A percentile compares a stretch with the other conserved stretches of the same genome.
Conservation (phyloP, 1,140 invertebrate genomes). For the Aphidius ervi region DNA sequence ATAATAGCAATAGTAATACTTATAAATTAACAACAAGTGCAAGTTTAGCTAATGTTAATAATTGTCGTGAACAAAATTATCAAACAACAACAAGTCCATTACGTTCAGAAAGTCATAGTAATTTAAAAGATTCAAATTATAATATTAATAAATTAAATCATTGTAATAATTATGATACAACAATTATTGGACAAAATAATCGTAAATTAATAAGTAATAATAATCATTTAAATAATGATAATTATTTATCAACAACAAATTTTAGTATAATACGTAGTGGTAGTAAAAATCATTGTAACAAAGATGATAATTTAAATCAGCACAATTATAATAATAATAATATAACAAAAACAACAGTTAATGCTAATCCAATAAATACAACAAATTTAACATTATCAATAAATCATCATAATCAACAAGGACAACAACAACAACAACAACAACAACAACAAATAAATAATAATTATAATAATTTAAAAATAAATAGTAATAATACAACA, state of each 20-base stretch:
- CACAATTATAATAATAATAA: constrained; percentile 49
- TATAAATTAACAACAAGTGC: constrained; percentile 52
- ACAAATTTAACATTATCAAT: constrained; percentile 42
- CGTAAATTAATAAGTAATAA: constrained; percentile 23
- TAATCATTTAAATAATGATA: constrained; percentile 44
- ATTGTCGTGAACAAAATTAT: constrained; percentile 29
- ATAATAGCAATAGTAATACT: constrained; percentile 20
- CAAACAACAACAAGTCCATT: constrained; percentile 45
- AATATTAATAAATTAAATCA: constrained; percentile 44
- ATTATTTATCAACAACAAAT: constrained; percentile 49
- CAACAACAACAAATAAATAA: constrained; percentile 30
- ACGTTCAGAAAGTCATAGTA: constrained; percentile 49
- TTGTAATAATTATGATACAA: not conserved
- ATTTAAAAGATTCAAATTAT: constrained; percentile 51
- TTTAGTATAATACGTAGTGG: constrained; percentile 45
- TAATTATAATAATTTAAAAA: constrained; percentile 16
- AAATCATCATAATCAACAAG: constrained; percentile 48
- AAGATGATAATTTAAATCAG: constrained; percentile 54
- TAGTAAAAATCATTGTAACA: constrained; percentile 45
- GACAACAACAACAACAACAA: constrained; percentile 39
- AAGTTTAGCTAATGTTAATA: constrained; percentile 55
- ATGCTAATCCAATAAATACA: constrained; percentile 43
- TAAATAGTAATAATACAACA: constrained; percentile 5
- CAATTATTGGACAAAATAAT: not conserved
- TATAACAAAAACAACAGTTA: constrained; percentile 48